These are phyloP conservation scores for Cantharis rustica DNA, from an alignment of 2,888 invertebrate species.

Conservation along the genomic window DNA sequence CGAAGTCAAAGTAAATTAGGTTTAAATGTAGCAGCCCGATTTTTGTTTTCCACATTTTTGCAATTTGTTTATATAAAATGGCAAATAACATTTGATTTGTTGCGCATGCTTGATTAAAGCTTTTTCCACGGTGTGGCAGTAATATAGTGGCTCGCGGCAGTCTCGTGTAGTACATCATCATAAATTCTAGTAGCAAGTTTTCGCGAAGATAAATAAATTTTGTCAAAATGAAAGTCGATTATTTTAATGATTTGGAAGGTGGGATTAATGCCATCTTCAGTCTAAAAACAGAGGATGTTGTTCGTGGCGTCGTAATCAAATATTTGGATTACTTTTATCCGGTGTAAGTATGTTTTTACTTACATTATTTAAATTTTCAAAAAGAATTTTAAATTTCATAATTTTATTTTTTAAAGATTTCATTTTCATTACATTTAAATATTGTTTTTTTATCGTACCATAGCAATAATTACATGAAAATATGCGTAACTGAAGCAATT, in stretches of 20 bases:
- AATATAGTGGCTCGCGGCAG: neutral
- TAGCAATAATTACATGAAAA: neutral
- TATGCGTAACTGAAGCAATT: neutral
- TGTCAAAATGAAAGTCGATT: slow-evolving; percentile 60
- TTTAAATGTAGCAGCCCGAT: neutral
- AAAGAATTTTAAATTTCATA: neutral
- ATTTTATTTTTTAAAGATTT: neutral
- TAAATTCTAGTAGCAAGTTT: neutral
- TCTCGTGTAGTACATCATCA: neutral
- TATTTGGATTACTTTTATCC: slow-evolving; percentile 75
- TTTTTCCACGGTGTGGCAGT: neutral
- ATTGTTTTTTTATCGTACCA: neutral
- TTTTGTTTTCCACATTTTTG: neutral
- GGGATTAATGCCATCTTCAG: slow-evolving; percentile 60
- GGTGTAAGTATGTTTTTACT: slow-evolving; percentile 61
- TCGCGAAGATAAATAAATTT: neutral
- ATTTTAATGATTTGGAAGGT: slow-evolving; percentile 48
- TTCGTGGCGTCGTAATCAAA: slow-evolving; percentile 71
- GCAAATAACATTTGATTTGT: neutral
- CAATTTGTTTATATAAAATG: neutral
- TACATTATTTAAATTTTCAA: neutral
- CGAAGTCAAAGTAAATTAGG: neutral
- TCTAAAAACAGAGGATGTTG: slow-evolving; percentile 69
- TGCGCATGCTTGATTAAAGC: neutral
- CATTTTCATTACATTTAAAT: neutral